Evolutionary conservation across 2,113 vertebrate species (phyloP).

Genomic region (Hiodon tergisus): DNA sequence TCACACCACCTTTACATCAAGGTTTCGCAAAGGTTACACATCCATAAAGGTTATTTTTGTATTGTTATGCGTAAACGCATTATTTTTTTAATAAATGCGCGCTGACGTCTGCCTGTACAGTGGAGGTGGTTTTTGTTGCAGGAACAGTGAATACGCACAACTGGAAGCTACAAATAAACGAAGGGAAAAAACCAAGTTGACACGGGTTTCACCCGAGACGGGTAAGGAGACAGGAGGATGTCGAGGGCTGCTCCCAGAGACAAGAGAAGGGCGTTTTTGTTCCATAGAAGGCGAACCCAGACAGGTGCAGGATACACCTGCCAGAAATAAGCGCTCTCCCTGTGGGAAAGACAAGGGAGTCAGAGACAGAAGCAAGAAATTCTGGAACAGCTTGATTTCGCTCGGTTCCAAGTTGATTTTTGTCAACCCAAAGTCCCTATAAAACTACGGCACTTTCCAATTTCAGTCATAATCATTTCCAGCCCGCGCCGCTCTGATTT

Average conservation of each 20-base stretch:
- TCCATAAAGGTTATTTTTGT: no score
- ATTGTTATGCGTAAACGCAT: no score
- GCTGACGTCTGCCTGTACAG: no score
- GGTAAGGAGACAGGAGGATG: no score
- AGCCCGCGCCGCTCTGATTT: background rate
- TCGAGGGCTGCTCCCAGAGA: background rate
- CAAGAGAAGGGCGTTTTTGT: background rate
- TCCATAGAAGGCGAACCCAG: background rate
- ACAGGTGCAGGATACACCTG: constrained; percentile 15
- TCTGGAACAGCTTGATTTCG: constrained; percentile 9
- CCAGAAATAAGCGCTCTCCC: background rate
- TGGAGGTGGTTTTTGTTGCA: no score
- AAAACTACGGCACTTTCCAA: background rate
- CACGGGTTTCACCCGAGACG: no score
- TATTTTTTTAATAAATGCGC: no score
- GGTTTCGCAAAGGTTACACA: no score
- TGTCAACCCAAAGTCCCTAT: background rate
- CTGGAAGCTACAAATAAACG: no score
- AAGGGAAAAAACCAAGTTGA: no score
- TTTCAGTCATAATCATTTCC: background rate
- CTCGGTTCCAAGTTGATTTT: background rate
- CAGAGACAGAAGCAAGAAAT: constrained; percentile 5
- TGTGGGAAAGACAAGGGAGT: constrained; percentile 8
- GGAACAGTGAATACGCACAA: no score
- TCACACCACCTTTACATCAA: no score